phyloP scores from a whole-genome alignment of 2,113 vertebrate species.

The Pagrus major region DNA sequence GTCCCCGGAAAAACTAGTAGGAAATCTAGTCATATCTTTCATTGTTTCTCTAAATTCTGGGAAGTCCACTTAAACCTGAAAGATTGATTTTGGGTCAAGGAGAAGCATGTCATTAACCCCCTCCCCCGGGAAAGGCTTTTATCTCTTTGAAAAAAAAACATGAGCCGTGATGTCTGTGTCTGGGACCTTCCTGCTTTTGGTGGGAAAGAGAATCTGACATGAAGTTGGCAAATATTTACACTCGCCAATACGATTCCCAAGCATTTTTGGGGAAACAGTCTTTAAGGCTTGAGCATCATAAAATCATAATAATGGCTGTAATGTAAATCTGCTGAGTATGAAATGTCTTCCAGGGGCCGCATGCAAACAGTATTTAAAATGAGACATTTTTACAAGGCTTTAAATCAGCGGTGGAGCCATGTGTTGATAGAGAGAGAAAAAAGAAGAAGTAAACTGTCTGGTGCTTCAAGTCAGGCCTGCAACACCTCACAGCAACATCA shows the following conservation, averaged over 20 bases:
- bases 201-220: constrained; percentile 9
- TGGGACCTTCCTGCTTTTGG: constrained; percentile 16
- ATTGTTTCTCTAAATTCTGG: constrained; percentile 43
- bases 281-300: constrained; percentile 74
- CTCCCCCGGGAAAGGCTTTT: constrained; percentile 9
- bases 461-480: constrained; percentile 58
- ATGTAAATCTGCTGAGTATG: constrained; percentile 82
- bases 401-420: constrained; percentile 79
- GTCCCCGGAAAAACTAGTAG: constrained; percentile 42
- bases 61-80: constrained; percentile 33
- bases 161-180: neutral
- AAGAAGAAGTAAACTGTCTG: constrained; percentile 72
- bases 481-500: constrained; percentile 60
- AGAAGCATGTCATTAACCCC: constrained; percentile 26
- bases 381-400: constrained; percentile 80
- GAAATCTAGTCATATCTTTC: constrained; percentile 36
- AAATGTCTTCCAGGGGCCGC: constrained; percentile 74
- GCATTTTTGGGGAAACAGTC: constrained; percentile 73
- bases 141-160: constrained; percentile 26
- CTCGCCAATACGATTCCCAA: constrained; percentile 57
- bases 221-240: constrained; percentile 67
- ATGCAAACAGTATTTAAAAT: constrained; percentile 84
- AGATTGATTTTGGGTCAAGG: constrained; percentile 31
- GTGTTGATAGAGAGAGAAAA: constrained; percentile 60
- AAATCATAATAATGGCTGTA: constrained; percentile 80